phyloP scores from a whole-genome alignment of 2,113 vertebrate genomes.

The Coptodon rendalli region DNA sequence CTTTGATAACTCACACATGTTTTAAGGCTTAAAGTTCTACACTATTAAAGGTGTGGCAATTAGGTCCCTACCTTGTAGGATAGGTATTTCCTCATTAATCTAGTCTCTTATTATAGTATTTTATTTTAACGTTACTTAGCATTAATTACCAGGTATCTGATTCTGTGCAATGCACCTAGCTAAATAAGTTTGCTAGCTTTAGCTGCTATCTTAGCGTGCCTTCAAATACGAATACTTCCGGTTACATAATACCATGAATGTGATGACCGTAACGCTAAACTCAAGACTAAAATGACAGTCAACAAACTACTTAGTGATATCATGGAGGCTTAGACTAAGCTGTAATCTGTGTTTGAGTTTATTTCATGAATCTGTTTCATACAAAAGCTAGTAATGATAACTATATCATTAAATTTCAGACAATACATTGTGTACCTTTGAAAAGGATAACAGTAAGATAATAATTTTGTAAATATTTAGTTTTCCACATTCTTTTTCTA shows the following conservation, averaged over 20 bases:
- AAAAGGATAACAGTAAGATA: not conserved
- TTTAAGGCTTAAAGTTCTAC: not conserved
- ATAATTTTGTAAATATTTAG: not conserved
- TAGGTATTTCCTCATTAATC: not conserved
- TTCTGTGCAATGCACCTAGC: not conserved
- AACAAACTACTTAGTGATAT: not conserved
- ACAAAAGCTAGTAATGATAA: not conserved
- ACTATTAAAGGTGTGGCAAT: not conserved
- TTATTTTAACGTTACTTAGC: not conserved
- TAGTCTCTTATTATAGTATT: not conserved
- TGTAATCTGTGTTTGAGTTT: not conserved
- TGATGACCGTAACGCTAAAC: fast-evolving
- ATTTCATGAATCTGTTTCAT: not conserved
- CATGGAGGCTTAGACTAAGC: not conserved
- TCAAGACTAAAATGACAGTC: not conserved
- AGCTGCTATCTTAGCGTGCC: not conserved
- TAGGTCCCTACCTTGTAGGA: not conserved
- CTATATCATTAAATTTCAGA: fast-evolving
- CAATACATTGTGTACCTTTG: fast-evolving
- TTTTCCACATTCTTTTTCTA: not conserved
- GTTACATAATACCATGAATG: not conserved
- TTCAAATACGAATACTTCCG: fast-evolving
- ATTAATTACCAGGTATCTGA: not conserved
- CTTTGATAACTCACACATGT: not conserved
- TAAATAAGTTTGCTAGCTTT: not conserved